Base-by-base conservation (phyloP, 1,140 invertebrate species). In the Formica selysi region DNA sequence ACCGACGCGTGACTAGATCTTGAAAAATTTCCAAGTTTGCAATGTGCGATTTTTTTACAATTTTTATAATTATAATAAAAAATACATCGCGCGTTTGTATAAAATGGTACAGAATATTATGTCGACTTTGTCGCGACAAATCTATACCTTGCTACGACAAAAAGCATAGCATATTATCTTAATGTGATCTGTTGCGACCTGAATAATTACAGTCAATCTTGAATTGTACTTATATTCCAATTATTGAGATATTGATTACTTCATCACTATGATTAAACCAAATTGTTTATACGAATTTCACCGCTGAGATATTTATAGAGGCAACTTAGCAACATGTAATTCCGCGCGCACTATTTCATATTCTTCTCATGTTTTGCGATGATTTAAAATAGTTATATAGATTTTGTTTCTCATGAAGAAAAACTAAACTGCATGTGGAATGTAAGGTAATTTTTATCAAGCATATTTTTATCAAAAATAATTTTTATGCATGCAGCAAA, bases 361-460 rank as follows among this genome's bases (percentile, higher is more conserved):
- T 57, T 3, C 36, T 48, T n/a, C 10, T 36, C 6, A 32, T 61
- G 38, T 81, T 81, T 81, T 81, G 79, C 13, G 8, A 71, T 3
- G n/a, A 73, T 81, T 73, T 61, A 44, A 73, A 81, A 61, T 8
- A n/a, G 16, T 1, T 2, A 1, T 26, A 10, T 13, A 19, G 7
- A 57, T 38, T n/a, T 68, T 51, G 16, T 16, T 26, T 26, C 7
- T 44, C 29, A 13, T 16, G 44, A 48, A 3, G n/a, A 73, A 61
- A 36, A 83, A 10, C 26, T 73, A 11, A 29, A n/a, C 11, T 41
- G 10, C 0, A n/a, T 4, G 11, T 22, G 5, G 13, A 81, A 44
- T 70, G 19, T 59, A 80, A 54, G 13, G 4, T 83, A 83, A 74
- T 83, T 22, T 83, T 74, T 48, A 36, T 62, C 68, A 83, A 83